Evolutionary conservation across 2,797 vertebrate genomes (phyloP).

Genomic region (Linurgus olivaceus): DNA sequence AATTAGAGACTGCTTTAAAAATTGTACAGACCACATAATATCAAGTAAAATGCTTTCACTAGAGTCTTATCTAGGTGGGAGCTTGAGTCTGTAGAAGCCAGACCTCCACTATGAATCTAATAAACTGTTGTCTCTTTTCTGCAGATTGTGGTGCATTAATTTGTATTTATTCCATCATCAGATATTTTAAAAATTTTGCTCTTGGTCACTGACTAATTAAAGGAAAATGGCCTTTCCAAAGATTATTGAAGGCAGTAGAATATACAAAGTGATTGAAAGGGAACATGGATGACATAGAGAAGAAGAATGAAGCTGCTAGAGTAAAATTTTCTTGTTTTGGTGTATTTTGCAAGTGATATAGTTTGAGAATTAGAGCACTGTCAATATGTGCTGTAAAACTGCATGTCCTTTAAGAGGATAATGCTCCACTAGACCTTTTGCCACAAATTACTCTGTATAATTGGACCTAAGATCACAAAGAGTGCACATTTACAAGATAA

Average conservation of each 20-base stretch:
- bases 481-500: slow-evolving; percentile 77
- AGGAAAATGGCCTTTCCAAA: background rate
- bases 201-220: background rate
- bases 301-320: background rate
- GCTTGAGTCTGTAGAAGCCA: background rate
- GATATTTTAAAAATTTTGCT: background rate
- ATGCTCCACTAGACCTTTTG: slow-evolving; percentile 68
- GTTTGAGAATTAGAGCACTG: slow-evolving; percentile 42
- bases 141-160: background rate
- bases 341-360: background rate
- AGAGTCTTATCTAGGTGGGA: background rate
- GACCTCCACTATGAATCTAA: background rate
- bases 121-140: background rate
- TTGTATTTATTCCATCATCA: background rate
- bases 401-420: slow-evolving; percentile 62
- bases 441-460: slow-evolving; percentile 74
- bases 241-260: background rate
- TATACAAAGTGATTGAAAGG: background rate
- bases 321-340: slow-evolving; percentile 12
- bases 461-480: slow-evolving; percentile 76
- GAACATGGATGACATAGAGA: background rate
- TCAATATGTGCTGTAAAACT: slow-evolving; percentile 60
- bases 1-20: background rate
- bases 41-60: background rate
- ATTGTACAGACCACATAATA: background rate